These are phyloP conservation scores for Perizoma affinitatum DNA, from an alignment of 2,888 invertebrate genomes.

Conservation along the genomic window DNA sequence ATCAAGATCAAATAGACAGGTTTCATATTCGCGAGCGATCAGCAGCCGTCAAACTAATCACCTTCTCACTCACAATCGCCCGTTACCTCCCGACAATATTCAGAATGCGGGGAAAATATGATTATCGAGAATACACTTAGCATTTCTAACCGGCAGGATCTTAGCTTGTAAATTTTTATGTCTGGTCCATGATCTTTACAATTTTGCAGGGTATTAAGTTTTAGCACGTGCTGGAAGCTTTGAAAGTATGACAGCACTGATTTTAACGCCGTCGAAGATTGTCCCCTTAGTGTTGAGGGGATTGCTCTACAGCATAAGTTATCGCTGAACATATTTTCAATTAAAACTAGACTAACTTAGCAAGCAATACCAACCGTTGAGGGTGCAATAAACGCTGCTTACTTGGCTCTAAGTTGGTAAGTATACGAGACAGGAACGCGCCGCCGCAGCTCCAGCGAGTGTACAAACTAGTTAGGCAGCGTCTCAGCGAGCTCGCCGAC, in stretches of 20 bases:
- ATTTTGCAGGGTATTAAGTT: no score
- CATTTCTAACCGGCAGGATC: no score
- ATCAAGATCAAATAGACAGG: background rate
- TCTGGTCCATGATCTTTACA: no score
- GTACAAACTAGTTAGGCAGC: background rate
- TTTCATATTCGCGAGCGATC: background rate
- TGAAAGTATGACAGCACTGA: no score
- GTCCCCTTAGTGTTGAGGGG: no score
- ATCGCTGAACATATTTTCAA: slow-evolving; percentile 16
- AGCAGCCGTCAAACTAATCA: background rate
- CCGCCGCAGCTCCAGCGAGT: slow-evolving; percentile 3
- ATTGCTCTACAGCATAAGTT: background rate
- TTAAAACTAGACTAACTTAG: slow-evolving; percentile 19
- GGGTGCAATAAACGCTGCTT: slow-evolving; percentile 20
- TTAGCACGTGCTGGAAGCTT: no score
- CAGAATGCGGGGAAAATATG: no score
- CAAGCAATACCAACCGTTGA: slow-evolving; percentile 5
- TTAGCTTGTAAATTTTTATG: no score
- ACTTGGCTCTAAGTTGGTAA: slow-evolving; percentile 18
- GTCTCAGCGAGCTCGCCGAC: slow-evolving; percentile 3
- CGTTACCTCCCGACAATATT: no score
- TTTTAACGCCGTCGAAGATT: no score
- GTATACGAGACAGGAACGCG: slow-evolving; percentile 16
- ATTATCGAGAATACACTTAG: no score
- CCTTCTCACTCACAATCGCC: background rate